Percentiles rank a stretch among this genome's conserved stretches.
Conservation (phyloP, 2,113 vertebrate genomes). For the Pituophis catenifer region DNA sequence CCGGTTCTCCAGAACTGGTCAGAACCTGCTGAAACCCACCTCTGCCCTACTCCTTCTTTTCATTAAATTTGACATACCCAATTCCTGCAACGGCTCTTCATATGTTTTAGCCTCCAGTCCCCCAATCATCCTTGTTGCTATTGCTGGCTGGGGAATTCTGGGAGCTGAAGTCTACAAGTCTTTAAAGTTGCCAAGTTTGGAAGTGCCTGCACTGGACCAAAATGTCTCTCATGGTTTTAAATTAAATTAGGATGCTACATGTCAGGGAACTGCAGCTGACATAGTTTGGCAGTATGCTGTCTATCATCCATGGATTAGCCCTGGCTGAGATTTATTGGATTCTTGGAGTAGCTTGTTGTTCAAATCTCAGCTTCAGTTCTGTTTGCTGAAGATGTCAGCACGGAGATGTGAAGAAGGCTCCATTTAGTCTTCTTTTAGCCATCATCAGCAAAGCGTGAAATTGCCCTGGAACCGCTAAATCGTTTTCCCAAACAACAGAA, state of each 20-base stretch:
- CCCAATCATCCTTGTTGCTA: not conserved
- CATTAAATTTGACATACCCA: not conserved
- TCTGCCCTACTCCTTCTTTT: too few species aligned
- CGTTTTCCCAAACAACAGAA: slow-evolving; percentile 62
- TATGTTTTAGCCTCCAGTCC: not conserved
- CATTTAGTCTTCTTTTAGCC: slow-evolving; percentile 62
- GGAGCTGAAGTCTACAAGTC: not conserved
- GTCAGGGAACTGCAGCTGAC: not conserved
- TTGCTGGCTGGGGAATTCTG: not conserved
- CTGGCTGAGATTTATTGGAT: not conserved
- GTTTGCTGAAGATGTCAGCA: slow-evolving; percentile 24
- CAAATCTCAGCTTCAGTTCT: accelerated
- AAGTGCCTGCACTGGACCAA: not conserved
- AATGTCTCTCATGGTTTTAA: not conserved
- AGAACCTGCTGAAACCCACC: too few species aligned
- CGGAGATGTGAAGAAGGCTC: slow-evolving; percentile 51
- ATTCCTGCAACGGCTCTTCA: not conserved
- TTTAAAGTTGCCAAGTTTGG: not conserved
- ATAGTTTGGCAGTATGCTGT: too few species aligned
- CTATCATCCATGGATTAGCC: not conserved
- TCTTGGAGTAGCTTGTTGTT: not conserved
- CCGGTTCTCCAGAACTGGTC: too few species aligned
- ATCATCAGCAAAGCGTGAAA: slow-evolving; percentile 70
- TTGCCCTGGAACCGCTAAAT: slow-evolving; percentile 64
- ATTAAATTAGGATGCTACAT: not conserved